phyloP scores from a whole-genome alignment of 2,113 vertebrate genomes.

The Oncorhynchus kisutch region DNA sequence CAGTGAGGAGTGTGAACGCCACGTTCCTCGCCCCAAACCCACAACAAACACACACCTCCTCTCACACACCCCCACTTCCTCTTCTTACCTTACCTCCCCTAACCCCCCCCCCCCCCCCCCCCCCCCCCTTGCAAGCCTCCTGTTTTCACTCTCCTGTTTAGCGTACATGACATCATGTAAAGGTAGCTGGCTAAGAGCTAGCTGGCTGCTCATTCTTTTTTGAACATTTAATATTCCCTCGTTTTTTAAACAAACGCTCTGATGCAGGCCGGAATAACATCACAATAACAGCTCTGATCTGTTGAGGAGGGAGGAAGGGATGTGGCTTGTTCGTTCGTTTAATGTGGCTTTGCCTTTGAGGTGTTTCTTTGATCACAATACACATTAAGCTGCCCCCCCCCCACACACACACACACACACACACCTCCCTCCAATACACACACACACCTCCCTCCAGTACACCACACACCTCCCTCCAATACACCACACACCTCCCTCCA shows the following conservation, averaged over 20 bases:
- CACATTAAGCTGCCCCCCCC: neutral
- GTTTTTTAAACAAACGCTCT: neutral
- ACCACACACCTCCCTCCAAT: too few relatives aligned
- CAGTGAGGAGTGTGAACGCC: slow-evolving; percentile 46
- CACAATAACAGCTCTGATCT: neutral
- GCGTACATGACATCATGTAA: neutral
- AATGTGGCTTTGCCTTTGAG: neutral
- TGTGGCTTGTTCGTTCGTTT: neutral
- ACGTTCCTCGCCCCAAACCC: neutral
- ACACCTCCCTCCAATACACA: neutral
- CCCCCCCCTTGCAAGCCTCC: neutral
- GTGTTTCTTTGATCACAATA: neutral
- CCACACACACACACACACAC: neutral
- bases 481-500: too few relatives aligned
- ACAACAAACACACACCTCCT: neutral
- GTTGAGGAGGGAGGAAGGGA: neutral
- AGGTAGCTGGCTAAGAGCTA: neutral
- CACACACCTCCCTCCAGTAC: too few relatives aligned
- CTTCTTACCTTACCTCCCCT: neutral
- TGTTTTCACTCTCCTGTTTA: neutral
- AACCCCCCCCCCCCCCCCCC: neutral
- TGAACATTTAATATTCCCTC: neutral
- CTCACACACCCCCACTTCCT: neutral
- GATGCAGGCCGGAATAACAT: neutral
- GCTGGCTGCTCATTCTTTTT: neutral